phyloP scores from a whole-genome alignment of 2,113 vertebrate genomes.

The Cervus canadensis region DNA sequence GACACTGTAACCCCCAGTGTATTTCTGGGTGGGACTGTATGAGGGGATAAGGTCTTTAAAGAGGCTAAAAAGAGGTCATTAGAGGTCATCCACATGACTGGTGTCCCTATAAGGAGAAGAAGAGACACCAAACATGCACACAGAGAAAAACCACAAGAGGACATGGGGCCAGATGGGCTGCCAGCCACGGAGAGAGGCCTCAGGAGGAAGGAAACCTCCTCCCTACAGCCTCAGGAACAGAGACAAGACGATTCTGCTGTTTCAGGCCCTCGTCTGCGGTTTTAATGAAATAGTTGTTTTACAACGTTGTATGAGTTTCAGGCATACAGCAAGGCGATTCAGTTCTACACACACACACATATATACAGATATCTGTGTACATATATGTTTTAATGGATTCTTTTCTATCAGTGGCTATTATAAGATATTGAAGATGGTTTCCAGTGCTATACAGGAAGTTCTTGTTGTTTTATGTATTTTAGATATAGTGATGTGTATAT shows the following conservation, averaged over 20 bases:
- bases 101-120: not conserved
- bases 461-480: not conserved
- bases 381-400: not conserved
- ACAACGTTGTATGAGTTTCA: not conserved
- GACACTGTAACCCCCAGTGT: not conserved
- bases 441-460: not conserved
- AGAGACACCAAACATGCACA: accelerated
- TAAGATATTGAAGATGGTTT: not conserved
- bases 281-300: not conserved
- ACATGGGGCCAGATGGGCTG: not conserved
- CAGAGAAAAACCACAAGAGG: not conserved
- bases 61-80: not conserved
- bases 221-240: not conserved
- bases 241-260: not conserved
- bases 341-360: not conserved
- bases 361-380: accelerated
- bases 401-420: not conserved
- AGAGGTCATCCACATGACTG: not conserved
- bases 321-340: not conserved
- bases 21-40: not conserved
- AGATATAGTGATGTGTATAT: not conserved
- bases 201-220: accelerated
- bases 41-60: not conserved
- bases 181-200: not conserved
- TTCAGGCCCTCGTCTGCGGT: not conserved